phyloP scores from a whole-genome alignment of 2,113 vertebrate species.

The Syngnathus floridae region DNA sequence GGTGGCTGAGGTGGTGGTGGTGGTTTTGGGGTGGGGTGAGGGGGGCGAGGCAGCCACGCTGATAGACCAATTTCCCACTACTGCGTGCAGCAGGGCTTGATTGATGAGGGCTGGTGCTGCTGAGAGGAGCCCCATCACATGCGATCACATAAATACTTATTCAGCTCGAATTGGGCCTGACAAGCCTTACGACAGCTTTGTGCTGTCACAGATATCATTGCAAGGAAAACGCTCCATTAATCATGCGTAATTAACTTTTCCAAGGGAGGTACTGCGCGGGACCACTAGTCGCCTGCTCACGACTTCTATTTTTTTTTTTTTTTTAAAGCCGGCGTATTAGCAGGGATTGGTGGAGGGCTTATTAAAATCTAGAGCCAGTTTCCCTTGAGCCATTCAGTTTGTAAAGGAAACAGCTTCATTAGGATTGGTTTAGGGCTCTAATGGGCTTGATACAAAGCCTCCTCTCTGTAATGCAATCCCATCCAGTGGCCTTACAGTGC shows the following conservation, averaged over 20 bases:
- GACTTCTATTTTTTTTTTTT: conserved; percentile 77
- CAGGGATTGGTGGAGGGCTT: conserved; percentile 75
- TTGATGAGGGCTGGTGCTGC: conserved; percentile 97
- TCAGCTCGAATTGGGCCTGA: conserved; percentile 99
- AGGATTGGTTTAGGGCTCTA: conserved; percentile 70
- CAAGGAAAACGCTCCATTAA: conserved; percentile 97
- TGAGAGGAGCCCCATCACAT: conserved; percentile 98
- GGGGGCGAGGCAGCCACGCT: conserved; percentile 69
- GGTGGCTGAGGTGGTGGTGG: conserved; percentile 45
- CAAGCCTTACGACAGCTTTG: conserved; percentile 97
- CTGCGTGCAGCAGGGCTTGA: conserved; percentile 87
- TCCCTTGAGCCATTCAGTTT: conserved; percentile 68
- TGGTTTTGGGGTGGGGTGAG: conserved; percentile 26
- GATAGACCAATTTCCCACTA: conserved; percentile 99
- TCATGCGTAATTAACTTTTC: conserved; percentile 99
- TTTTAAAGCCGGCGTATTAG: conserved; percentile 78
- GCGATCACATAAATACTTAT: conserved; percentile 99
- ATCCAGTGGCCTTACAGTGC: conserved; percentile 61
- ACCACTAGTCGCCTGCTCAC: conserved; percentile 64
- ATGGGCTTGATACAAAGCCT: conserved; percentile 65
- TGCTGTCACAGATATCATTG: conserved; percentile 99
- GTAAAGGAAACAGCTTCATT: conserved; percentile 75
- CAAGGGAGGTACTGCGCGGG: conserved; percentile 76
- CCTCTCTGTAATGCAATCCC: conserved; percentile 65
- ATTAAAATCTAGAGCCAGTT: conserved; percentile 76